phyloP scores from a whole-genome alignment of 1,140 invertebrate genomes.

The Brachionus plicatilis region DNA sequence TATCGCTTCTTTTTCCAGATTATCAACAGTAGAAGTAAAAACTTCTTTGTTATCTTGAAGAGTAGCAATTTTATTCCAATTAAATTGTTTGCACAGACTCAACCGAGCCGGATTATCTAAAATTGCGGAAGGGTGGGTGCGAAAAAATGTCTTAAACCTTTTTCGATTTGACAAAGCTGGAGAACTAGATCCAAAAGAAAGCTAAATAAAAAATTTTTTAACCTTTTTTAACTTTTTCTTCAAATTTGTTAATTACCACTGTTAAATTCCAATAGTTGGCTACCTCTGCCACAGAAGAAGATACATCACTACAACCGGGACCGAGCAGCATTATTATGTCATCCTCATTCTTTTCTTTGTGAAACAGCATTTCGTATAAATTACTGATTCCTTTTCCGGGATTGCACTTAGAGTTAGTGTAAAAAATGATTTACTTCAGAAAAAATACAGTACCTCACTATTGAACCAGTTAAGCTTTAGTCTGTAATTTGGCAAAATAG shows the following conservation, averaged over 20 bases:
- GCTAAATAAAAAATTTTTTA: slow-evolving; percentile 59
- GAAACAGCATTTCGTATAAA: slow-evolving; percentile 96
- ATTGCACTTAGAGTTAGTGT: slow-evolving; percentile 72
- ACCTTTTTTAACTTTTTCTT: not conserved
- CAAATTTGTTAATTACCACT: slow-evolving; percentile 66
- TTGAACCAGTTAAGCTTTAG: slow-evolving; percentile 89
- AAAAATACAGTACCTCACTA: slow-evolving; percentile 72
- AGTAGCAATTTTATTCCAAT: slow-evolving; percentile 92
- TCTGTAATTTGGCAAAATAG: slow-evolving; percentile 83
- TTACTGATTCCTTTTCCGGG: slow-evolving; percentile 92
- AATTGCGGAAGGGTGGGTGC: slow-evolving; percentile 96
- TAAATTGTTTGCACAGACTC: slow-evolving; percentile 90
- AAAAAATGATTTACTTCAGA: not conserved
- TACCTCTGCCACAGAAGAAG: slow-evolving; percentile 95
- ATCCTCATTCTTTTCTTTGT: slow-evolving; percentile 58
- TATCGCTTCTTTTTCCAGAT: slow-evolving; percentile 88
- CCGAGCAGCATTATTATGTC: slow-evolving; percentile 85
- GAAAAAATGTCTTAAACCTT: slow-evolving; percentile 92
- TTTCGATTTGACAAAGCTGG: slow-evolving; percentile 94
- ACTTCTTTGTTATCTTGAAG: slow-evolving; percentile 97
- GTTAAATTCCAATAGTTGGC: slow-evolving; percentile 99
- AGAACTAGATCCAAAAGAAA: slow-evolving; percentile 95
- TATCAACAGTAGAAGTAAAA: slow-evolving; percentile 78
- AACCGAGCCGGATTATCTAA: slow-evolving; percentile 97
- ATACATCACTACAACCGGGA: slow-evolving; percentile 91